Conservation (phyloP, 2,888 invertebrate genomes). For the Gandaritis pyraliata region DNA sequence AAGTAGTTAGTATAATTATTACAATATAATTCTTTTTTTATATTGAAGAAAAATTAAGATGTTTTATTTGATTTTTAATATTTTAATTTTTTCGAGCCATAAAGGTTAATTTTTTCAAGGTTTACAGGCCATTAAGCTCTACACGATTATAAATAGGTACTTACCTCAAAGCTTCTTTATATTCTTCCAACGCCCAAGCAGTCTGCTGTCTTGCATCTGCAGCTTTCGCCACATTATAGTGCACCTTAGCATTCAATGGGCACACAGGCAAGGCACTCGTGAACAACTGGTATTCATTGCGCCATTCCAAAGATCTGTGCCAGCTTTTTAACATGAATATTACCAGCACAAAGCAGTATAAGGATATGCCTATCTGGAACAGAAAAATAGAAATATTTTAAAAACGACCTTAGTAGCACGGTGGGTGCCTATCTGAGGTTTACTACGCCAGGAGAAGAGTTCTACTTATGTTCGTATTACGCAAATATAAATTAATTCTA, state of each 20-base stretch:
- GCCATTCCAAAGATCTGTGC: constrained; percentile 91
- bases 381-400: constrained; percentile 4
- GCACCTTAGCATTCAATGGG: constrained; percentile 96
- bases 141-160: too few species aligned
- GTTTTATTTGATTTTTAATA: too few species aligned
- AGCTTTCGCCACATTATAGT: constrained; percentile 96
- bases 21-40: too few species aligned
- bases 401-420: neutral
- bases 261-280: constrained; percentile 93
- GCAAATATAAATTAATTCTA: too few species aligned
- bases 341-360: constrained; percentile 52
- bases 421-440: too few species aligned
- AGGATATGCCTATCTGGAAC: constrained; percentile 47
- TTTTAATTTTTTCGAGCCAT: too few species aligned
- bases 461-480: too few species aligned
- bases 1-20: too few species aligned
- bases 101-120: too few species aligned
- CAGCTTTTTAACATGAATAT: constrained; percentile 75
- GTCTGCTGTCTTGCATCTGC: constrained; percentile 90
- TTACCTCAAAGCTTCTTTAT: constrained; percentile 90
- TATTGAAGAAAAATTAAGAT: too few species aligned
- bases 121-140: too few species aligned
- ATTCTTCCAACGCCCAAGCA: constrained; percentile 89
- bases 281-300: constrained; percentile 91
- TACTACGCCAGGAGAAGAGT: too few species aligned